Conservation (phyloP, 2,888 invertebrate genomes). For the Timema podura region DNA sequence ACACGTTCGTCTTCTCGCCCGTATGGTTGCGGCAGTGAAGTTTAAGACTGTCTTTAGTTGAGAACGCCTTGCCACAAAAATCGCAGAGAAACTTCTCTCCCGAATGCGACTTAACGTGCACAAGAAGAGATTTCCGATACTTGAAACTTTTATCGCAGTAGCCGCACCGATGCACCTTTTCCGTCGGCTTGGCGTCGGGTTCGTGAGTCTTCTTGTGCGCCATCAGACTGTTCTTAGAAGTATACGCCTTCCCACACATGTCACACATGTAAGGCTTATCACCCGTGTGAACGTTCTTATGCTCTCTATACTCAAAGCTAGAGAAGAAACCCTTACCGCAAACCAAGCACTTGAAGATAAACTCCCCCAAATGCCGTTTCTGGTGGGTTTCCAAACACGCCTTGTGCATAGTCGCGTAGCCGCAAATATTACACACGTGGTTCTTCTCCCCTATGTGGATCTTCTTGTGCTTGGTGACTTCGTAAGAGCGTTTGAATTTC, state of each 20-base stretch:
- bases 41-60: slow-evolving; percentile 37
- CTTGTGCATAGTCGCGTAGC: slow-evolving; percentile 30
- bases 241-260: slow-evolving; percentile 28
- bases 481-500: slow-evolving; percentile 30
- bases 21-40: slow-evolving; percentile 38
- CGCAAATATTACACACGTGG: slow-evolving; percentile 28
- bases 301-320: slow-evolving; percentile 27
- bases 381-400: slow-evolving; percentile 30
- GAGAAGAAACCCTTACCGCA: slow-evolving; percentile 30
- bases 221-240: slow-evolving; percentile 28
- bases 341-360: slow-evolving; percentile 23
- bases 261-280: slow-evolving; percentile 31
- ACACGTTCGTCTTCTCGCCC: slow-evolving; percentile 26
- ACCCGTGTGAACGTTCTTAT: slow-evolving; percentile 28
- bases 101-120: slow-evolving; percentile 34
- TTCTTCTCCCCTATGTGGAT: slow-evolving; percentile 33
- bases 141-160: slow-evolving; percentile 25
- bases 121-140: slow-evolving; percentile 24
- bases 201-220: slow-evolving; percentile 33
- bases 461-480: slow-evolving; percentile 33
- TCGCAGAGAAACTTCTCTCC: slow-evolving; percentile 39
- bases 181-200: slow-evolving; percentile 25
- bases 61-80: slow-evolving; percentile 40
- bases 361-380: slow-evolving; percentile 27
- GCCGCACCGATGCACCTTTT: slow-evolving; percentile 22